Evolutionary conservation across 2,113 vertebrate genomes (phyloP).

Genomic region (Leiothrix lutea): DNA sequence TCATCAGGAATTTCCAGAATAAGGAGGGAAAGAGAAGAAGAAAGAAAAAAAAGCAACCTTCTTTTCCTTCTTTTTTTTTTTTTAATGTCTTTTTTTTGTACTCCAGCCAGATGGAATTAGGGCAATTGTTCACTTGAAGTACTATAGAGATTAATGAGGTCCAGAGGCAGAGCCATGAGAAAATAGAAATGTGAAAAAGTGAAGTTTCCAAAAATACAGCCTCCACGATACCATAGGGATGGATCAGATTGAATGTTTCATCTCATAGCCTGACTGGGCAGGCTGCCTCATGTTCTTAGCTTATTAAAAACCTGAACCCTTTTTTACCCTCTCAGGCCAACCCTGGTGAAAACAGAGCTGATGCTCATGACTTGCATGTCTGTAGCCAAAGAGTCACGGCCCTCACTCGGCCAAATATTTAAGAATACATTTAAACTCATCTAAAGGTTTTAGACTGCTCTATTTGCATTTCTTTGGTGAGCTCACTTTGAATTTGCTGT

Average conservation of each 20-base stretch:
- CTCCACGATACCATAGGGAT: conserved; percentile 62
- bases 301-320: conserved; percentile 43
- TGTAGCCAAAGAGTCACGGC: background rate
- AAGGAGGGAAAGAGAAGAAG: conserved; percentile 61
- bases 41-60: conserved; percentile 32
- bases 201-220: conserved; percentile 77
- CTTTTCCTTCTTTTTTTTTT: background rate
- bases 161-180: conserved; percentile 69
- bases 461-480: conserved; percentile 12
- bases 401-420: background rate
- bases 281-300: conserved; percentile 39
- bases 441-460: background rate
- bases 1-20: conserved; percentile 70
- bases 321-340: background rate
- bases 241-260: conserved; percentile 68
- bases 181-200: conserved; percentile 69
- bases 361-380: background rate
- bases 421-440: background rate
- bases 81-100: conserved; percentile 18
- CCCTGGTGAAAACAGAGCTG: background rate
- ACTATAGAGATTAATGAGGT: conserved; percentile 77
- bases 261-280: conserved; percentile 62
- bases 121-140: conserved; percentile 78
- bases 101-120: conserved; percentile 72
- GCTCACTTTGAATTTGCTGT: background rate